phyloP scores from a whole-genome alignment of 2,113 vertebrate species.

The Pterocles gutturalis region DNA sequence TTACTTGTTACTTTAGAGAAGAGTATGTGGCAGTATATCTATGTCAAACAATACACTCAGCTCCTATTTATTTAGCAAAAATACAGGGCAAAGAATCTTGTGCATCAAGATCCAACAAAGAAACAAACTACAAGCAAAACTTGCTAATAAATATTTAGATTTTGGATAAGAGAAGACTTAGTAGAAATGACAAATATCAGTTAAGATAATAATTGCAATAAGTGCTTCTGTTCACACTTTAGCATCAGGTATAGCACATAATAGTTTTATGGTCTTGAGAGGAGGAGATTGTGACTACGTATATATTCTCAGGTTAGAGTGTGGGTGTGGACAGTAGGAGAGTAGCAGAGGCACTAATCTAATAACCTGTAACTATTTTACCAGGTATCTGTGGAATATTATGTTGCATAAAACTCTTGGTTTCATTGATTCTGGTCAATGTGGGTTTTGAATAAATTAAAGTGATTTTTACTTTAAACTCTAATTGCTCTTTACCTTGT shows the following conservation, averaged over 20 bases:
- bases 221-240: not conserved
- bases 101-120: not conserved
- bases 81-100: rapidly evolving
- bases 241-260: not conserved
- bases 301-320: rapidly evolving
- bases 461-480: not conserved
- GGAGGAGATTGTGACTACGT: not conserved
- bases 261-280: not conserved
- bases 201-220: not conserved
- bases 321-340: not conserved
- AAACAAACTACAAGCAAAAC: not conserved
- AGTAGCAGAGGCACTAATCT: not conserved
- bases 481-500: not conserved
- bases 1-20: too few species aligned
- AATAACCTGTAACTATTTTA: not conserved
- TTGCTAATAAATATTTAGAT: not conserved
- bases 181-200: not conserved
- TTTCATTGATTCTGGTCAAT: not conserved
- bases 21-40: not conserved
- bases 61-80: not conserved
- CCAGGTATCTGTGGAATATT: not conserved
- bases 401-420: rapidly evolving
- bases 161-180: not conserved
- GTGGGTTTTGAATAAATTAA: not conserved
- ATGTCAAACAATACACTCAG: not conserved